Conservation (phyloP, 2,113 vertebrate species). For the Tauraco erythrolophus region DNA sequence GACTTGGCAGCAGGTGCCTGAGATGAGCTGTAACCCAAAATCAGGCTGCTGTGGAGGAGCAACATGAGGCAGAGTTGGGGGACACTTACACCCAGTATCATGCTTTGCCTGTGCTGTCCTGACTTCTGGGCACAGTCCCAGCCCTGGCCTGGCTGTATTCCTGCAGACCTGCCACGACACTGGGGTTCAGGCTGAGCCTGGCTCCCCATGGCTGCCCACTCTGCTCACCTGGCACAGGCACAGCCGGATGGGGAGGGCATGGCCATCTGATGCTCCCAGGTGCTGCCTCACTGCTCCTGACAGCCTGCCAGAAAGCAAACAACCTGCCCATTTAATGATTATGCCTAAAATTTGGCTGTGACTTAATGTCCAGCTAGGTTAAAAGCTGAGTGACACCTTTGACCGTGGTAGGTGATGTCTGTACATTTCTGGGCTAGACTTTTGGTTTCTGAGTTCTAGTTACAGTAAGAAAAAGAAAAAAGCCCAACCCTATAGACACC, state of each 20-base stretch:
- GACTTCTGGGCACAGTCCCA: neutral
- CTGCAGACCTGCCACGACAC: neutral
- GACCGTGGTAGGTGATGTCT: neutral
- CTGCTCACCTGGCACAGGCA: neutral
- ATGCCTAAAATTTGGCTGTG: neutral
- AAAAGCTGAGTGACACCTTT: neutral
- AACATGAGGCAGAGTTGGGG: neutral
- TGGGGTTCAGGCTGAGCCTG: neutral
- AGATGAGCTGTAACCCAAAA: neutral
- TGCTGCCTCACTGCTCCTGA: neutral
- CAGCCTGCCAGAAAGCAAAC: neutral
- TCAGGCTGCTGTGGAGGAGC: neutral
- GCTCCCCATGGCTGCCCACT: neutral
- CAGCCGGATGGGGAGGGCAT: neutral
- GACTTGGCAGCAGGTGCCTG: neutral
- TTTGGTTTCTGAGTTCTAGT: neutral
- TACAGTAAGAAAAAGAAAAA: neutral
- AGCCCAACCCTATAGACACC: neutral
- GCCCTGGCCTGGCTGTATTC: neutral
- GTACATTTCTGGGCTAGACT: neutral
- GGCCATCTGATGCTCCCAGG: neutral
- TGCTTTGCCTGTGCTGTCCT: neutral
- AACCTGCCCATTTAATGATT: neutral
- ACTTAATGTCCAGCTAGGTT: neutral
- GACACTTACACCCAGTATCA: neutral